These are phyloP conservation scores for Tricholauxania praeusta DNA, from an alignment of 2,888 invertebrate species.

Conservation along the genomic window DNA sequence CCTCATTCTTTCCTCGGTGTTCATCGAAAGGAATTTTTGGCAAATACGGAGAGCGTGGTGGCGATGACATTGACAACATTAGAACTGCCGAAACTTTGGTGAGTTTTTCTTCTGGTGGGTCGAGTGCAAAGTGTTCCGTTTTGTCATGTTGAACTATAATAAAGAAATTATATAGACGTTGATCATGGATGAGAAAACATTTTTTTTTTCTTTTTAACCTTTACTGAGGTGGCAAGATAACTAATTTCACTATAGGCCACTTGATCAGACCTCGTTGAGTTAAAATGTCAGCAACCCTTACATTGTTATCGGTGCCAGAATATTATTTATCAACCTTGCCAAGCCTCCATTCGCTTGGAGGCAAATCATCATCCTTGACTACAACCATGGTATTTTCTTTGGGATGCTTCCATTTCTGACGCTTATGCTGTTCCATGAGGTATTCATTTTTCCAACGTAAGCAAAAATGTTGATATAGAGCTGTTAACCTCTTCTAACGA, in stretches of 20 bases:
- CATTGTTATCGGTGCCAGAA: too few relatives aligned
- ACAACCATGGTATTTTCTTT: constrained; percentile 18
- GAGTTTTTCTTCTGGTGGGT: neutral
- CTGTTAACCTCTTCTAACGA: too few relatives aligned
- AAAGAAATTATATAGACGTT: neutral
- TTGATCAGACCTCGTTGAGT: constrained; percentile 3
- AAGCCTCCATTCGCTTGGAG: constrained; percentile 24
- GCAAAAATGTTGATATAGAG: too few relatives aligned
- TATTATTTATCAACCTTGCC: constrained; percentile 6
- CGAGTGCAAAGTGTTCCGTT: too few relatives aligned
- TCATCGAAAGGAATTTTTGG: neutral
- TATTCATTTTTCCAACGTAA: neutral
- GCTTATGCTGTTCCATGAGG: neutral
- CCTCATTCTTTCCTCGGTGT: neutral
- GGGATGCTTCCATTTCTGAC: constrained; percentile 21
- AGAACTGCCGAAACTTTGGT: neutral
- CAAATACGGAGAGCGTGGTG: neutral
- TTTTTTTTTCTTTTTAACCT: too few relatives aligned
- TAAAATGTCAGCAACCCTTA: constrained; percentile 19
- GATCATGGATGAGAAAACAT: too few relatives aligned
- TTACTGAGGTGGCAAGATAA: neutral
- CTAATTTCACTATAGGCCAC: neutral
- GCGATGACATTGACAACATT: neutral
- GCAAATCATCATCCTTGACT: constrained; percentile 12
- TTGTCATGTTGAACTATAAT: neutral